A percentile compares a stretch with the other conserved stretches of the same genome.
Evolutionary conservation across 2,113 vertebrate genomes (phyloP).

Genomic region (Enhydra lutris): DNA sequence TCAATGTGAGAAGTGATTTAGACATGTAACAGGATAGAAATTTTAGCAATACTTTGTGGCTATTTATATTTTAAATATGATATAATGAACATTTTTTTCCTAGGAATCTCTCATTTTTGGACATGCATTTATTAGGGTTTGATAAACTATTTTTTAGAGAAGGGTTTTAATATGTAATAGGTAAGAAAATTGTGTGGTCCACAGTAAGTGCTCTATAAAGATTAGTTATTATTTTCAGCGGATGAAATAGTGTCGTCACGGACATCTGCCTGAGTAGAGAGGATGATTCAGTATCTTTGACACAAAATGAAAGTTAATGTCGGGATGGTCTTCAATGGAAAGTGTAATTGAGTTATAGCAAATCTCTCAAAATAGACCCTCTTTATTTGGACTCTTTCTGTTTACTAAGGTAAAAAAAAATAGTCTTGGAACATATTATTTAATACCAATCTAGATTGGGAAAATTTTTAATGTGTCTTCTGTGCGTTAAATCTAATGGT

Average conservation of each 20-base stretch:
- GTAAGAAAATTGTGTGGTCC: background rate
- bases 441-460: background rate
- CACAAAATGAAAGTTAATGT: background rate
- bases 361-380: background rate
- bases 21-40: background rate
- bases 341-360: background rate
- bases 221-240: background rate
- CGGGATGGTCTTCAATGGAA: background rate
- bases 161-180: background rate
- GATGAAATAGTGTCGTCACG: background rate
- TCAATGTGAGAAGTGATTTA: slow-evolving; percentile 34
- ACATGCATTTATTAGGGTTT: background rate
- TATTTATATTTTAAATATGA: background rate
- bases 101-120: background rate
- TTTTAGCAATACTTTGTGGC: background rate
- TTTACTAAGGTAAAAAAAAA: background rate
- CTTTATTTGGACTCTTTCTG: background rate
- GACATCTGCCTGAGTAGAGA: background rate
- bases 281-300: background rate
- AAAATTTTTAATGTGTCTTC: background rate
- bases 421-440: background rate
- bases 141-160: background rate
- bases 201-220: background rate
- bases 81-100: background rate
- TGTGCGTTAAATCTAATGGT: background rate